Percentiles rank a stretch among this genome's conserved stretches.
Evolutionary conservation across 2,888 invertebrate genomes (phyloP).

Genomic region (Noctua janthe): DNA sequence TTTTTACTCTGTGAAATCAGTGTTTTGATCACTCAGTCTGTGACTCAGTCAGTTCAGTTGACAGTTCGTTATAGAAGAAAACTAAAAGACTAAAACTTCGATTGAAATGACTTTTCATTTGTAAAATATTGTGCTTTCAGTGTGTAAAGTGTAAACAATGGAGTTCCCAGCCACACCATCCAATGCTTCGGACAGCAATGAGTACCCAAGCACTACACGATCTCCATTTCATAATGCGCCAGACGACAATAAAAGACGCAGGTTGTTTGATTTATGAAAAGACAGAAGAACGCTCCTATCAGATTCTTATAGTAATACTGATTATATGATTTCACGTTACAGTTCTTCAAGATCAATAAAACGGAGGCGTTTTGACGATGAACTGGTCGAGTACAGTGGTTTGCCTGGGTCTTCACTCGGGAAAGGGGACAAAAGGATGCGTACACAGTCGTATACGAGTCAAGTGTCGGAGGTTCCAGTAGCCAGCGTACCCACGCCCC

Average conservation of each 20-base stretch:
- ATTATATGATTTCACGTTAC: constrained; percentile 65
- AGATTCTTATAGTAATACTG: background rate
- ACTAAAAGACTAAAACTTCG: too few species aligned
- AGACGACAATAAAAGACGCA: constrained; percentile 88
- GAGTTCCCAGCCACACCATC: constrained; percentile 86
- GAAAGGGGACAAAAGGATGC: constrained; percentile 86
- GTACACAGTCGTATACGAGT: constrained; percentile 88
- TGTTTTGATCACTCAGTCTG: background rate
- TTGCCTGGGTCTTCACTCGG: constrained; percentile 90
- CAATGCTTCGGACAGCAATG: constrained; percentile 85
- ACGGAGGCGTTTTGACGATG: constrained; percentile 98
- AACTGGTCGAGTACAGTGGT: constrained; percentile 97
- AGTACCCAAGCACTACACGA: constrained; percentile 80
- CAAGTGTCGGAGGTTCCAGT: constrained; percentile 87
- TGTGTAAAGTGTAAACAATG: constrained; percentile 69
- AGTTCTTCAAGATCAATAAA: constrained; percentile 98
- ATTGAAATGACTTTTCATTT: background rate
- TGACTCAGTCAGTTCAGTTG: background rate
- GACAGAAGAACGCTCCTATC: background rate
- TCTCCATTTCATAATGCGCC: constrained; percentile 81
- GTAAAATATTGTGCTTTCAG: background rate
- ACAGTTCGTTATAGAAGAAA: background rate
- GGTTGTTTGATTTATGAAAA: constrained; percentile 71
- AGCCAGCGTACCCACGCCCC: constrained; percentile 73
- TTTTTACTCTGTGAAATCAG: background rate